Conservation (phyloP, 2,113 vertebrate genomes). For the Cyanocitta stelleri region DNA sequence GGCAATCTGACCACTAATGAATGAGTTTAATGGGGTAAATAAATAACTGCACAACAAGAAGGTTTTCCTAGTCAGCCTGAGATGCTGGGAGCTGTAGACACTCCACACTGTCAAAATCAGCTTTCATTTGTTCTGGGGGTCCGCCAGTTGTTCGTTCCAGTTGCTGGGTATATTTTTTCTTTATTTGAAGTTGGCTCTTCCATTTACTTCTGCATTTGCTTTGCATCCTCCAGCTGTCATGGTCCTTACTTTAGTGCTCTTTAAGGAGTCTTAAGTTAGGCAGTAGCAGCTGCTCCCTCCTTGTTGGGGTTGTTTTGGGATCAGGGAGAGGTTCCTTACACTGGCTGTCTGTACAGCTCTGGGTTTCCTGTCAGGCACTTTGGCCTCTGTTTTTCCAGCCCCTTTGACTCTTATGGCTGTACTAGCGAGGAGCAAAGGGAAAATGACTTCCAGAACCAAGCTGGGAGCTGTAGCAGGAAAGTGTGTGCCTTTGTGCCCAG, state of each 20-base stretch:
- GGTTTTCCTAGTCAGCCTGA: not conserved
- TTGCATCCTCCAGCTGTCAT: not conserved
- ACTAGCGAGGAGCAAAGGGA: not conserved
- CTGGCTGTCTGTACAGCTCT: not conserved
- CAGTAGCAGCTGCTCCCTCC: not conserved
- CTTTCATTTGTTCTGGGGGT: not conserved
- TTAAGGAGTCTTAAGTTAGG: not conserved
- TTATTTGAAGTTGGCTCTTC: not conserved
- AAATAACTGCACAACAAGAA: not conserved
- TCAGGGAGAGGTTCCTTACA: not conserved
- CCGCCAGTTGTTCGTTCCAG: not conserved
- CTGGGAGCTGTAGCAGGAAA: not conserved
- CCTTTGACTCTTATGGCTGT: not conserved
- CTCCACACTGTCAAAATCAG: not conserved
- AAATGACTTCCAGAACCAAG: not conserved
- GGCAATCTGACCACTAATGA: not conserved
- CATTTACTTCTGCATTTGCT: not conserved
- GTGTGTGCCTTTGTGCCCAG: not conserved
- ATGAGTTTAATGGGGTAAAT: not conserved
- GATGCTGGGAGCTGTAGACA: not conserved
- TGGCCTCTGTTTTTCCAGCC: not conserved
- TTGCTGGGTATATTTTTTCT: not conserved
- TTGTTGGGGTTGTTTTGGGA: not conserved
- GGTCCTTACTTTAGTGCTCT: not conserved
- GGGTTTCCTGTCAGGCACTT: not conserved